Percentiles rank a stretch among this genome's conserved stretches.
Evolutionary conservation across 2,113 vertebrate genomes (phyloP).

Genomic region (Boulengeromyrus knoepffleri): DNA sequence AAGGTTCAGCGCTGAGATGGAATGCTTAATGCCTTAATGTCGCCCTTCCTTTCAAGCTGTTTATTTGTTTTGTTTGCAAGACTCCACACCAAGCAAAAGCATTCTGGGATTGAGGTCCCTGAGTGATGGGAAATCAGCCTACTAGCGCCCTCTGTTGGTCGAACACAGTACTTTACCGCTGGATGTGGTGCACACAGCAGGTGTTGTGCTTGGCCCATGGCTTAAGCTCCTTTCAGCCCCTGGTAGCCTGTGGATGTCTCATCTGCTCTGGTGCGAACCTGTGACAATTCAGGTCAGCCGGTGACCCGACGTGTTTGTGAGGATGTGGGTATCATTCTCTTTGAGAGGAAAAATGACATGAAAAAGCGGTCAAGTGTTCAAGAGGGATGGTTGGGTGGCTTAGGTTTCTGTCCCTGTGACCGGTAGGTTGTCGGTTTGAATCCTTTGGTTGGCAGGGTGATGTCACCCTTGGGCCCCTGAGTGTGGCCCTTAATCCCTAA

Average conservation of each 20-base stretch:
- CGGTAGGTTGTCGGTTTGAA: background rate
- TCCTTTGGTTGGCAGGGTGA: background rate
- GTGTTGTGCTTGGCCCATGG: background rate
- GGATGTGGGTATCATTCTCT: background rate
- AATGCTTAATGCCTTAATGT: background rate
- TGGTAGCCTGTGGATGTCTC: background rate
- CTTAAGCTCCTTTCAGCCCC: background rate
- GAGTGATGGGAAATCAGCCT: background rate
- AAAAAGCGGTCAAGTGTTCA: background rate
- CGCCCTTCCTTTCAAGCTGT: background rate
- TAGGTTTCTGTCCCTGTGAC: background rate
- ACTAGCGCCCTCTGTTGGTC: conserved; percentile 27
- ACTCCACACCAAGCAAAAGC: background rate
- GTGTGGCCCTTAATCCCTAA: background rate
- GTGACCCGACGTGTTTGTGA: background rate
- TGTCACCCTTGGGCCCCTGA: background rate
- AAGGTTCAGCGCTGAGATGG: background rate
- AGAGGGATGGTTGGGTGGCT: background rate
- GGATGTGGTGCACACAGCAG: background rate
- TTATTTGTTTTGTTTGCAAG: background rate
- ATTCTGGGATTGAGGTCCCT: background rate
- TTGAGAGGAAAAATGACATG: background rate
- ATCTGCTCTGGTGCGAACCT: background rate
- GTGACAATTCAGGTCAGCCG: background rate
- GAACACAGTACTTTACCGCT: background rate